Conservation (phyloP, 1,140 invertebrate genomes). For the Sinella curviseta region DNA sequence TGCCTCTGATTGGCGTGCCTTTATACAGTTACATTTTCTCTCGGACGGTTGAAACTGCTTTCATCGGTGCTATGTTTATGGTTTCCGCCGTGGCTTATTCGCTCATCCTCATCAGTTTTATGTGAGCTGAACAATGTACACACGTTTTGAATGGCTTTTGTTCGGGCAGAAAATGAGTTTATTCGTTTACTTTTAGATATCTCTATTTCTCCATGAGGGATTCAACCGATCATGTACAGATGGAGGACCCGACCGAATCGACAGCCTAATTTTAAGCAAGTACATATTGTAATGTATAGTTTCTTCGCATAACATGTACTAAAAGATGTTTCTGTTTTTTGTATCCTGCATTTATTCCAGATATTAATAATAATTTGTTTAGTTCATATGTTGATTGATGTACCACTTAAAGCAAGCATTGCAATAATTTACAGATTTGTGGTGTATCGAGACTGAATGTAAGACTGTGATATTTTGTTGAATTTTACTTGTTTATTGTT, state of each 20-base stretch:
- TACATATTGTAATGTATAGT: background rate
- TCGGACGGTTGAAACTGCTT: conserved; percentile 28
- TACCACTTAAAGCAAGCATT: too few species aligned
- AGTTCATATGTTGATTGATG: too few species aligned
- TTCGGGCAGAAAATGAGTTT: background rate
- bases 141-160: background rate
- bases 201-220: conserved; percentile 34
- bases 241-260: conserved; percentile 15
- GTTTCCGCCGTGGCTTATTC: conserved; percentile 26
- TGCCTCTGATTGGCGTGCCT: conserved; percentile 33
- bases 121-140: conserved; percentile 35
- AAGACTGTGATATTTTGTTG: too few species aligned
- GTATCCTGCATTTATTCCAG: too few species aligned
- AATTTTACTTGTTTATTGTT: too few species aligned
- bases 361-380: too few species aligned
- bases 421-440: too few species aligned
- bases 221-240: conserved; percentile 9
- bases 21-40: conserved; percentile 32
- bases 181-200: background rate
- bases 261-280: background rate
- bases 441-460: too few species aligned
- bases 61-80: conserved; percentile 33
- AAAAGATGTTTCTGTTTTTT: background rate
- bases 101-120: conserved; percentile 31
- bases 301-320: background rate